Evolutionary conservation across 2,888 invertebrate species (phyloP), one percentile per base, ranked within the genome.

Genomic region (Nomada goodeniana): DNA sequence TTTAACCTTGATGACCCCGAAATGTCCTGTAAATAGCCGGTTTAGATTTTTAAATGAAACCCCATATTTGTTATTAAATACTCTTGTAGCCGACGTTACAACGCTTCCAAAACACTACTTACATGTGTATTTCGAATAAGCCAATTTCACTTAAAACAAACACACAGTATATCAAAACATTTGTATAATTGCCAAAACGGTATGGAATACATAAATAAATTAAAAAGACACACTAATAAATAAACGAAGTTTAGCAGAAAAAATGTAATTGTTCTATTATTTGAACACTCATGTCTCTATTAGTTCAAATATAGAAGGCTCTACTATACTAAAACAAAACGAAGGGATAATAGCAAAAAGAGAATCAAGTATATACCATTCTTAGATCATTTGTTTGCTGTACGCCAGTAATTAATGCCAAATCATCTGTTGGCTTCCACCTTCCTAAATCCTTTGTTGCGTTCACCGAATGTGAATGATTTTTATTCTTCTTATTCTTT

Each of bases 381-480:
- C 96, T 95, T 76, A 97, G 93, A 91, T 97, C 97, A 94, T 97
- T 97, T 15, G 97, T 97, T 95, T 98, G 99, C 91, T 98, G 97
- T 4, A 99, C 98, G 80, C 98, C 98, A 84, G 98, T 96, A 82
- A 99, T 98, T 1, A 99, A 95, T 0, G 98, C 97, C 44, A 99
- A 94, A 95, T 99, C 99, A 95, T 99, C 99, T 29, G 98, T 97
- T 1, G 99, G 98, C 92, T 99, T 99, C 99, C 99, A 99, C 73
- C 98, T 95, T 0, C 99, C 99, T 63, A 98, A 94, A 94, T 98
- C 98, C 94, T 98, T 97, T 2, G 97, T 96, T 7, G 97, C 96
- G 86, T 94, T 93, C 1, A 97, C 94, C 71, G 96, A 96, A 91
- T 96, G 96, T 11, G 96, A 94, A 84, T 96, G 96, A 64, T 96